phyloP scores from a whole-genome alignment of 2,797 vertebrate species.

The Phoxinus dragarum region DNA sequence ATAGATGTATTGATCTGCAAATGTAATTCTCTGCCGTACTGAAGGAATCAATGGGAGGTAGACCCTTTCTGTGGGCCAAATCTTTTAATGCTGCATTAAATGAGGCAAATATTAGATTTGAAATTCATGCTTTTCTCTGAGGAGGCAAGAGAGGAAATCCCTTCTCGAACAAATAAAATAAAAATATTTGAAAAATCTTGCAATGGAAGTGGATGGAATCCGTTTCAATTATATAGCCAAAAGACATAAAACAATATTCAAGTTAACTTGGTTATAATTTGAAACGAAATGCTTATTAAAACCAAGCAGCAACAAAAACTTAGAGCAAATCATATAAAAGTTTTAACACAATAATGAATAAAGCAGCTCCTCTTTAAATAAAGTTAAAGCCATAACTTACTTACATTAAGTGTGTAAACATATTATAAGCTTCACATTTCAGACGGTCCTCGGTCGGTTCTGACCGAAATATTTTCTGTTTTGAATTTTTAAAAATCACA shows the following conservation, averaged over 20 bases:
- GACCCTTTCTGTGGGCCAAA: neutral
- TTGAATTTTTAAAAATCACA: no score
- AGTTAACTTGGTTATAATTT: no score
- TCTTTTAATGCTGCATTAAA: neutral
- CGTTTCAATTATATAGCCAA: no score
- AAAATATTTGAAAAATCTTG: no score
- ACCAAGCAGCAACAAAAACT: no score
- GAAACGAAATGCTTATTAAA: neutral
- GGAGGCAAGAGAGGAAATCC: neutral
- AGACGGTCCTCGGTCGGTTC: no score
- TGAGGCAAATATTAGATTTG: slow-evolving; percentile 1
- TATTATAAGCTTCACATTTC: neutral
- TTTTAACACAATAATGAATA: neutral
- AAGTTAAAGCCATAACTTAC: no score
- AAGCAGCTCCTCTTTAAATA: no score
- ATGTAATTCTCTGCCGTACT: neutral
- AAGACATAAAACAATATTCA: no score
- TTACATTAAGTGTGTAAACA: neutral
- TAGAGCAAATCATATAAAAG: neutral
- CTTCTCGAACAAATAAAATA: neutral
- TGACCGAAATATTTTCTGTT: no score
- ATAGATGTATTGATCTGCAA: slow-evolving; percentile 34
- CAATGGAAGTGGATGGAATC: no score
- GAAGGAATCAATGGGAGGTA: slow-evolving; percentile 21
- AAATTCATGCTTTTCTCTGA: neutral